Evolutionary conservation across 1,140 invertebrate genomes (phyloP).

Genomic region (Scaptomyza montana): DNA sequence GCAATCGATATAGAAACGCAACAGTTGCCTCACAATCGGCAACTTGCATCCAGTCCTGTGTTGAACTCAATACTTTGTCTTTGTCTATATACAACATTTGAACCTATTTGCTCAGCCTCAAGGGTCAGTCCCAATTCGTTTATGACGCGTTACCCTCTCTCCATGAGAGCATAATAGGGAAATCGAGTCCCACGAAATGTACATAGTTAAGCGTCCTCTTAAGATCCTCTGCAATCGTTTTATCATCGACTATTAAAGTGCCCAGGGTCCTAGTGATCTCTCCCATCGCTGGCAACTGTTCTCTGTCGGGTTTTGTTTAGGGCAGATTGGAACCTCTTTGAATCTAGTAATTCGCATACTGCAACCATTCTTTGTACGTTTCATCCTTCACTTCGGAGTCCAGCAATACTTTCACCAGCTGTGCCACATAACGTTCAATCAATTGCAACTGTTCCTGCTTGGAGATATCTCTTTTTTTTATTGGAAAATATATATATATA

Average conservation of each 20-base stretch:
- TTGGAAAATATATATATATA: conserved; percentile 36
- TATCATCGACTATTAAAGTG: conserved; percentile 29
- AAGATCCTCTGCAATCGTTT: not conserved
- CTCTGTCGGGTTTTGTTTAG: not conserved
- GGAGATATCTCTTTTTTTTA: not conserved
- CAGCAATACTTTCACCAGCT: conserved; percentile 28
- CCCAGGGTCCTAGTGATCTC: conserved; percentile 20
- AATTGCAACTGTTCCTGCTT: conserved; percentile 1
- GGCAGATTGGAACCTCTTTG: not conserved
- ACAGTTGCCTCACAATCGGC: too few species aligned
- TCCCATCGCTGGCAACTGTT: conserved; percentile 19
- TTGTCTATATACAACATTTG: too few species aligned
- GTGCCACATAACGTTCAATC: conserved; percentile 16
- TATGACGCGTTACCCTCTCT: too few species aligned
- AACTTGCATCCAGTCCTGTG: too few species aligned
- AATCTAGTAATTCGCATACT: not conserved
- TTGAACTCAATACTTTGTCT: not conserved
- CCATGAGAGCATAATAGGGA: not conserved
- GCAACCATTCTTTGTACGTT: conserved; percentile 8
- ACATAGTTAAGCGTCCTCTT: conserved; percentile 43
- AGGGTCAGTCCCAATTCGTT: too few species aligned
- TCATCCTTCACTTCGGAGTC: not conserved
- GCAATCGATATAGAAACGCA: too few species aligned
- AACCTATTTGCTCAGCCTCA: too few species aligned
- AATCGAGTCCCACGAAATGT: conserved; percentile 10